Base-by-base conservation (phyloP, 1,140 invertebrate species). In the Heliconius hermathena region DNA sequence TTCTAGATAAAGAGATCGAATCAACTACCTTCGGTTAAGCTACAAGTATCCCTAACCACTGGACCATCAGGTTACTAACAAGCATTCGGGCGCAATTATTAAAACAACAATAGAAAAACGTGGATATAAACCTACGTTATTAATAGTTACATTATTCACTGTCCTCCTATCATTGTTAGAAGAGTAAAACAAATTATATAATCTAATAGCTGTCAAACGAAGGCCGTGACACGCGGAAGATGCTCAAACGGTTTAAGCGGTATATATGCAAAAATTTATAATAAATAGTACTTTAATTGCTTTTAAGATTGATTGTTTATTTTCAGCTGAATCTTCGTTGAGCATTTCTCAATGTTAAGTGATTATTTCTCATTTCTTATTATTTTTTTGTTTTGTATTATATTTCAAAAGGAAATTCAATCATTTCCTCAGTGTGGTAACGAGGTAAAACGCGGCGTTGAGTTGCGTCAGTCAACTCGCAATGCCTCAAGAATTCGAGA, bases 121-220 rank as follows among this genome's bases (percentile, higher is more conserved):
- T 49, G 38, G 16, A 71, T 60, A 20, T 20, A 52, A 54, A 41
- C 49, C 74, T 75, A 54, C 18, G 5, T 70, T 41, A 76, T 70
- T 41, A 22, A 76, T 46, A 60, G 74, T 6, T 8, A 38, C 29
- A 75, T 75, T 75, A 75, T 33, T 75, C 74, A 57, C 52, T 75
- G 74, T 75, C 74, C 26, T 75, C 49, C 74, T 36, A 49, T 8
- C 29, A n/a, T 57, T 75, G 74, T 75, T 18, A 60, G 54, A 66
- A n/a, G 71, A 18, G 29, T n/a, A 38, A 71, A 75, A 38, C 33
- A 57, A 75, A 75, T 75, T 41, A 75, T 74, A 54, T 52, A 73
- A 75, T 57, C 52, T 54, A 33, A 75, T n/a, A 52, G 20, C 52
- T 75, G 52, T 36, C 22, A 66, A 16, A 36, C 33, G 29, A 71